phyloP scores from a whole-genome alignment of 2,888 invertebrate genomes.

The Electrophaes corylata region DNA sequence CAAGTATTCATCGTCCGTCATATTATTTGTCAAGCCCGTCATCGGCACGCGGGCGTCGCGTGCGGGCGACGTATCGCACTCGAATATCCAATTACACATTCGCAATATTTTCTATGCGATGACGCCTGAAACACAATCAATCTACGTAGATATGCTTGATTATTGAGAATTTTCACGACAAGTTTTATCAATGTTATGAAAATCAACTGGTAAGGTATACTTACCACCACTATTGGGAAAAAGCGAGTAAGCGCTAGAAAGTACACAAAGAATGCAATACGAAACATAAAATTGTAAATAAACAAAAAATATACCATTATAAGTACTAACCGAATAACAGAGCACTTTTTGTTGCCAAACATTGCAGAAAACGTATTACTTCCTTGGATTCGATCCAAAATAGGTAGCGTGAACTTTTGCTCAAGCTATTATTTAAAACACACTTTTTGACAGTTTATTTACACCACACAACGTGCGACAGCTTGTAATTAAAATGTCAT shows the following conservation, averaged over 20 bases:
- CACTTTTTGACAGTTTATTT: constrained; percentile 4
- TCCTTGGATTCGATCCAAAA: constrained; percentile 60
- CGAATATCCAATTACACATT: constrained; percentile 78
- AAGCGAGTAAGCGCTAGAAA: too few relatives aligned
- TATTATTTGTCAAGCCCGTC: constrained; percentile 80
- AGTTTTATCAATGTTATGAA: constrained; percentile 10
- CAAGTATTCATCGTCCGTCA: constrained; percentile 69
- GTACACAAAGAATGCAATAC: too few relatives aligned
- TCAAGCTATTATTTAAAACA: constrained; percentile 29
- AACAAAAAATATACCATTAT: neutral
- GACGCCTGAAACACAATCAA: constrained; percentile 77
- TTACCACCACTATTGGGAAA: too few relatives aligned
- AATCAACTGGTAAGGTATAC: too few relatives aligned
- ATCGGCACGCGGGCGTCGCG: constrained; percentile 69
- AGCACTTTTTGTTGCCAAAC: constrained; percentile 51
- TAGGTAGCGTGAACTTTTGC: constrained; percentile 46
- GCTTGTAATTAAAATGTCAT: neutral
- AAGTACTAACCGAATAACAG: constrained; percentile 37
- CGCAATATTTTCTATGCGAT: constrained; percentile 81
- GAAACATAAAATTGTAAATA: neutral
- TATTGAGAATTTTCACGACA: constrained; percentile 14
- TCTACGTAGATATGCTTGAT: constrained; percentile 54
- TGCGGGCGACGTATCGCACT: constrained; percentile 64
- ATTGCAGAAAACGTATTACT: constrained; percentile 52
- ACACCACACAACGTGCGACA: neutral